Base-by-base conservation (phyloP, 2,113 vertebrate species). In the Girardinichthys multiradiatus region DNA sequence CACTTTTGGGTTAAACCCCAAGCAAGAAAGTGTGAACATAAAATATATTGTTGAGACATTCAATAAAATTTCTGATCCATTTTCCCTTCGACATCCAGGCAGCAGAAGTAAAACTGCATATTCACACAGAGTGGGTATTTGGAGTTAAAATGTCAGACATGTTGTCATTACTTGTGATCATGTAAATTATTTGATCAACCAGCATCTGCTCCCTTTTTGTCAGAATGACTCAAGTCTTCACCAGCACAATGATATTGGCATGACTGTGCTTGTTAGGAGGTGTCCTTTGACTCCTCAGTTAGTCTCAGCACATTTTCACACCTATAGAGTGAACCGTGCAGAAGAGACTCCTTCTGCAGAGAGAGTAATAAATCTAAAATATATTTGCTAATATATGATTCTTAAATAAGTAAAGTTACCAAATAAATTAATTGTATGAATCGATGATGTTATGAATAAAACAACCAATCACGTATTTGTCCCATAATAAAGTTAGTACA, bases 121-220 rank as follows among this genome's bases (percentile, higher is more conserved):
- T 6, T 15, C 30, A 64, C 75, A 63, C 54, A 61, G 76, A 82
- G 65, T 59, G 72, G 85, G 69, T 68, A 82, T 89, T 70, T 45
- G 12, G 26, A 33, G 48, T n/a, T 24, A 15, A 79, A 28, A 60
- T n/a, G n/a, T 58, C 13, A 51, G 64, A 68, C 89, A 72, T 83
- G 90, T 89, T 74, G 48, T 0, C 4, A 87, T 88, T 71, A 10
- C 85, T 31, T 33, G 39, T 4, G 11, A 62, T 70, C 48, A 75
- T 10, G 0, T 29, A n/a, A 13, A 30, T 35, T 14, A 13, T 63
- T 78, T 19, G 17, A 57, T 72, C 12, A 66, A 57, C 35, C 24
- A 6, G 1, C 19, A 61, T 80, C 64, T 24, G 27, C 10, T 35
- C 19, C 5, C 31, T 35, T 19, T 10, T 57, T 35, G 45, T 29